Evolutionary conservation across 1,140 invertebrate species (phyloP).

Genomic region (Sarcophaga bullata): DNA sequence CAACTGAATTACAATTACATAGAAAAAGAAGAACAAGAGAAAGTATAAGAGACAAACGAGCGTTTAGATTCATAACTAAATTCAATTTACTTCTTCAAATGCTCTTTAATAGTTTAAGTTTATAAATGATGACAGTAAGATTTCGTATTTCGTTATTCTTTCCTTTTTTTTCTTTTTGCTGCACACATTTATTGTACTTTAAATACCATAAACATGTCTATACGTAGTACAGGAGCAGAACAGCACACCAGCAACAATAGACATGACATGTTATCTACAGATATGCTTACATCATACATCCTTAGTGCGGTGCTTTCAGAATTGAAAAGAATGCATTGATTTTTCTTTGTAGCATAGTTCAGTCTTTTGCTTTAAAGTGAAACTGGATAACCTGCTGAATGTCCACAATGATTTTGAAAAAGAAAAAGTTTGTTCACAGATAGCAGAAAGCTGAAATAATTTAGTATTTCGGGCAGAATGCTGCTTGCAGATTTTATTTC

Average conservation of each 20-base stretch:
- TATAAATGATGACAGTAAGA: background rate
- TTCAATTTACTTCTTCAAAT: conserved; percentile 22
- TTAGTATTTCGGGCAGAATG: no score
- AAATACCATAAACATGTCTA: conserved; percentile 7
- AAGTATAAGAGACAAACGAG: background rate
- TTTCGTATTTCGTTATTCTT: no score
- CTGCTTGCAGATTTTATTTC: no score
- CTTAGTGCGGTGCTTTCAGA: background rate
- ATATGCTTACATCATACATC: background rate
- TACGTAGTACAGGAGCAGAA: no score
- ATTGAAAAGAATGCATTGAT: background rate
- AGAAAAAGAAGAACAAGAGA: no score
- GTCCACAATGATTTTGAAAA: no score
- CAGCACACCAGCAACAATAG: background rate
- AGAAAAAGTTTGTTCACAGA: no score
- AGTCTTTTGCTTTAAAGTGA: no score
- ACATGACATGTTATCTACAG: background rate
- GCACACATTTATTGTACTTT: conserved; percentile 6
- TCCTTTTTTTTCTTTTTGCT: background rate
- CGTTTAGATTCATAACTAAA: conserved; percentile 16
- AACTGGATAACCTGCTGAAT: no score
- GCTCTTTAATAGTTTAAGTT: conserved; percentile 17
- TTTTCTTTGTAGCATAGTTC: no score
- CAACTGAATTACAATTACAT: no score
- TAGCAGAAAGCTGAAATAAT: no score